Conservation (phyloP, 2,113 vertebrate genomes). For the Cebidichthys violaceus region DNA sequence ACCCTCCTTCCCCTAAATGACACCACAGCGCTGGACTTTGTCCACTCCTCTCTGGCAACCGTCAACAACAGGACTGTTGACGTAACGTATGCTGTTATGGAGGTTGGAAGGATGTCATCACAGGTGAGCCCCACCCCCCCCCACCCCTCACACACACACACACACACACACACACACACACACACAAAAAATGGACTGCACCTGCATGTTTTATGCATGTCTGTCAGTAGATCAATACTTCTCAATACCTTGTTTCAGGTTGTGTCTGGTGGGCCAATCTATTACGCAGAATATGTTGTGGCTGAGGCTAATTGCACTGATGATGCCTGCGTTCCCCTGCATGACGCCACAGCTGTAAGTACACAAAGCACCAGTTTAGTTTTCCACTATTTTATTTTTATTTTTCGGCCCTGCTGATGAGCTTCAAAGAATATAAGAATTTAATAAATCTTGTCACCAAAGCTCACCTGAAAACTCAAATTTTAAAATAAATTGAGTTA, state of each 20-base stretch:
- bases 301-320: slow-evolving; percentile 80
- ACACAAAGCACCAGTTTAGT: neutral
- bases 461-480: neutral
- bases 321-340: slow-evolving; percentile 64
- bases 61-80: slow-evolving; percentile 72
- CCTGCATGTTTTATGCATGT: neutral
- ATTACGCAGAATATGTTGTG: slow-evolving; percentile 76
- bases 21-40: slow-evolving; percentile 70
- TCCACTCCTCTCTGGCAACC: slow-evolving; percentile 67
- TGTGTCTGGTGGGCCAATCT: slow-evolving; percentile 55
- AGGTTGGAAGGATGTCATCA: slow-evolving; percentile 79
- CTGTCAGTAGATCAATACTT: neutral
- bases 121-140: slow-evolving; percentile 67
- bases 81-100: slow-evolving; percentile 57
- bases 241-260: slow-evolving; percentile 65
- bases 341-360: slow-evolving; percentile 77
- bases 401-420: neutral
- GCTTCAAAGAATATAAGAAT: neutral
- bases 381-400: too few relatives aligned
- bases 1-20: slow-evolving; percentile 79
- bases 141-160: neutral
- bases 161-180: too few relatives aligned
- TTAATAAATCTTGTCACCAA: neutral
- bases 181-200: neutral
- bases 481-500: neutral